These are phyloP conservation scores for Ctenodactylus gundi DNA, from an alignment of 2,113 vertebrate genomes.

Conservation along the genomic window DNA sequence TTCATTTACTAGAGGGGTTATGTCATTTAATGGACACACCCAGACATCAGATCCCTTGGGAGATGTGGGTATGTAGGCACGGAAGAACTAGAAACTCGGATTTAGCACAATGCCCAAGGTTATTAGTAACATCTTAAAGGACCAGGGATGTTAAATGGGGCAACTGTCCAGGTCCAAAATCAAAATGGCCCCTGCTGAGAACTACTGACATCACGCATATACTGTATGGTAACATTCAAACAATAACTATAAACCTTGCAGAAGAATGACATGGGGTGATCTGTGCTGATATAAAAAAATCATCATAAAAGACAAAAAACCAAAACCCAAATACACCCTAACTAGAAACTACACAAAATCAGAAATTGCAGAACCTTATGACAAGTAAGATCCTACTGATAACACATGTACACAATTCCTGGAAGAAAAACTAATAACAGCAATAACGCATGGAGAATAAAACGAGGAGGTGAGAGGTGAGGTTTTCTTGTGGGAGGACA, in stretches of 20 bases:
- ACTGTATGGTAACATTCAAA: background rate
- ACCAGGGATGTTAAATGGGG: no score
- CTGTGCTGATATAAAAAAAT: background rate
- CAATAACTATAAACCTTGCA: no score
- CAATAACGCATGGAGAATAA: background rate
- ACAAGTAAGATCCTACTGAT: background rate
- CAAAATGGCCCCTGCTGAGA: background rate
- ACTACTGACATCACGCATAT: background rate
- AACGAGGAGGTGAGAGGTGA: no score
- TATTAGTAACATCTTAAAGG: background rate
- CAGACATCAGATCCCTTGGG: background rate
- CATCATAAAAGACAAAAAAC: no score
- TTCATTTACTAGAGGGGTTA: background rate
- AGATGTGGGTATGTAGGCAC: no score
- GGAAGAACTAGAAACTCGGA: rapidly evolving
- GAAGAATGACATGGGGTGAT: background rate
- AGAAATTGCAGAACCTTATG: background rate
- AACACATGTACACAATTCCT: background rate
- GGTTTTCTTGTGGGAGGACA: background rate
- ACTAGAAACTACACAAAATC: background rate
- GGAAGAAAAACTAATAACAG: background rate
- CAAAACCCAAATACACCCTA: no score
- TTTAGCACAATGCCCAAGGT: background rate
- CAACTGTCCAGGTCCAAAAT: background rate
- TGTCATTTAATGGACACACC: background rate